Percentiles rank a stretch among this genome's conserved stretches.
Conservation (phyloP, 2,797 vertebrate genomes). For the Parotocinclus haroldoi region DNA sequence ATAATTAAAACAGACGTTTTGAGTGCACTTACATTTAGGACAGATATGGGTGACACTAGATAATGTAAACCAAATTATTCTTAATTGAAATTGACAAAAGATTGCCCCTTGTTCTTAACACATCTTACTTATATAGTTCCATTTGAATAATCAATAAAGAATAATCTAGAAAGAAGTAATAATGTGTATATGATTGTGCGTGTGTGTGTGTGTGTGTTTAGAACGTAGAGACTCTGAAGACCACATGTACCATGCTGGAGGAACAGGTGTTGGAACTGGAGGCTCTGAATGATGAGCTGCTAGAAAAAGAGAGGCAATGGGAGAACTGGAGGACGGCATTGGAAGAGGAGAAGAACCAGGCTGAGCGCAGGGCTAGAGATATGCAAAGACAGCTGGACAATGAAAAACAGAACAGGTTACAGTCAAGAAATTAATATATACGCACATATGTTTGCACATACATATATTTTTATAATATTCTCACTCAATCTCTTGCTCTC, state of each 20-base stretch:
- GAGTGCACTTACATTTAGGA: too few relatives aligned
- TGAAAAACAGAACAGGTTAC: slow-evolving; percentile 95
- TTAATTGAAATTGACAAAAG: too few relatives aligned
- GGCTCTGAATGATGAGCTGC: slow-evolving; percentile 90
- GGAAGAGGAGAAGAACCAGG: slow-evolving; percentile 93
- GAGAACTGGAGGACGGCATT: slow-evolving; percentile 89
- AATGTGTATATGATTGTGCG: too few relatives aligned
- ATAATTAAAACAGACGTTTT: too few relatives aligned
- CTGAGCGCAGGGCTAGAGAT: slow-evolving; percentile 89
- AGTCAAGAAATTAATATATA: background rate
- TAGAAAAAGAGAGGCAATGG: slow-evolving; percentile 97
- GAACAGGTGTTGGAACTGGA: slow-evolving; percentile 96
- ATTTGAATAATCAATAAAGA: too few relatives aligned
- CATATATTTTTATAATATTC: background rate
- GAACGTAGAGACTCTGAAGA: slow-evolving; percentile 98
- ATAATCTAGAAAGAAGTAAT: too few relatives aligned
- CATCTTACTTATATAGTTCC: too few relatives aligned
- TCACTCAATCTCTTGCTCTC: background rate
- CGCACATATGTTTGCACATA: background rate
- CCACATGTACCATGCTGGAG: slow-evolving; percentile 97
- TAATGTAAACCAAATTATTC: too few relatives aligned
- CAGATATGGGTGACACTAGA: too few relatives aligned
- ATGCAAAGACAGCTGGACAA: slow-evolving; percentile 92
- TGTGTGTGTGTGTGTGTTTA: slow-evolving; percentile 54
- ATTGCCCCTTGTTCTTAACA: too few relatives aligned